Percentiles rank a stretch among this genome's conserved stretches.
phyloP scores from a whole-genome alignment of 2,797 vertebrate species.

The Mastacembelus armatus region DNA sequence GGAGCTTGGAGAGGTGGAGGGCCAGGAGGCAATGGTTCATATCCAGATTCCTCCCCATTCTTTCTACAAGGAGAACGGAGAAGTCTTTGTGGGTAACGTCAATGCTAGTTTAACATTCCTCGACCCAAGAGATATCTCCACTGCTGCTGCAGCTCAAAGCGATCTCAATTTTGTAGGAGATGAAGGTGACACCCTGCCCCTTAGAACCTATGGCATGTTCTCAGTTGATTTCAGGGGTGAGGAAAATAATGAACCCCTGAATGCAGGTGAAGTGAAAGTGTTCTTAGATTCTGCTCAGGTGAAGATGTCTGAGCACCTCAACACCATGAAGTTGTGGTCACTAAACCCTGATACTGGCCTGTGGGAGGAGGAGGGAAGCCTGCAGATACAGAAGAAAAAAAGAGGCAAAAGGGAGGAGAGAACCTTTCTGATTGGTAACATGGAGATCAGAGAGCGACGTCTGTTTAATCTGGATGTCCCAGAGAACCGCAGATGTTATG shows the following conservation, averaged over 20 bases:
- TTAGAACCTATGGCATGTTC: constrained; percentile 98
- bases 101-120: constrained; percentile 96
- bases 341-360: constrained; percentile 95
- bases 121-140: constrained; percentile 92
- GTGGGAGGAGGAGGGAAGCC: constrained; percentile 96
- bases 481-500: constrained; percentile 93
- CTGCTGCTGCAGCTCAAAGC: constrained; percentile 90
- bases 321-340: constrained; percentile 97
- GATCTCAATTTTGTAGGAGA: constrained; percentile 94
- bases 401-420: constrained; percentile 93
- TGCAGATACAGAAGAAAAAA: constrained; percentile 86
- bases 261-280: constrained; percentile 94
- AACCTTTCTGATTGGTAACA: constrained; percentile 96
- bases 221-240: constrained; percentile 94
- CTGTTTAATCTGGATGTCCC: constrained; percentile 98
- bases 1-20: constrained; percentile 89
- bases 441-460: constrained; percentile 97
- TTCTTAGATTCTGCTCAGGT: constrained; percentile 92
- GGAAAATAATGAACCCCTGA: constrained; percentile 87
- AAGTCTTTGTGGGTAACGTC: constrained; percentile 91
- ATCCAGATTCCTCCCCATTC: constrained; percentile 93
- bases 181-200: constrained; percentile 92
- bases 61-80: constrained; percentile 94
- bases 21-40: constrained; percentile 90
- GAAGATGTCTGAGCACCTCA: constrained; percentile 91